phyloP scores from a whole-genome alignment of 2,113 vertebrate species.

The Strix uralensis region DNA sequence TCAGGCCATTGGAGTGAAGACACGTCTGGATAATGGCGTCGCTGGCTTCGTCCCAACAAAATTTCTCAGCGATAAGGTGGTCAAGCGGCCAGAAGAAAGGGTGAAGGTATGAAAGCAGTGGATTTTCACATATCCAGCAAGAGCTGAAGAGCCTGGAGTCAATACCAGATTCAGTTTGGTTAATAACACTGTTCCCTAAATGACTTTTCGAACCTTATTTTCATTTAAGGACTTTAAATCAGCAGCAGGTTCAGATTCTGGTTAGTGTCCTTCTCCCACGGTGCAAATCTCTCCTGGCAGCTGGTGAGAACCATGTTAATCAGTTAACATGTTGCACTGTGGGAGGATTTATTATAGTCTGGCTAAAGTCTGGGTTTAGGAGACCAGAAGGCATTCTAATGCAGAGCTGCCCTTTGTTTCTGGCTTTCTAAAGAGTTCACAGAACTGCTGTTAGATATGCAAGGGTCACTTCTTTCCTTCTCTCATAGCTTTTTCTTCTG shows the following conservation, averaged over 20 bases:
- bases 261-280: background rate
- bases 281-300: constrained; percentile 47
- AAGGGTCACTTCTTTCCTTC: background rate
- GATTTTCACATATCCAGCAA: background rate
- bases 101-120: constrained; percentile 84
- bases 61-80: constrained; percentile 96
- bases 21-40: constrained; percentile 93
- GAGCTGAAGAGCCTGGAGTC: background rate
- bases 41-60: constrained; percentile 98
- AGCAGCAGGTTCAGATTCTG: background rate
- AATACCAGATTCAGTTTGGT: background rate
- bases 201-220: background rate
- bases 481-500: background rate
- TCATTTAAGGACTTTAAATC: background rate
- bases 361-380: constrained; percentile 42
- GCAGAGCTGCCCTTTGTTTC: constrained; percentile 60
- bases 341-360: constrained; percentile 52
- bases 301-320: constrained; percentile 37
- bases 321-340: constrained; percentile 9
- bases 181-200: background rate
- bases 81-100: constrained; percentile 95
- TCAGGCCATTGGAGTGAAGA: constrained; percentile 95
- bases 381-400: constrained; percentile 66
- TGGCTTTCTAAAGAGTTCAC: constrained; percentile 13
- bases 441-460: background rate